These are phyloP conservation scores for Herpetotheres cachinnans DNA, from an alignment of 2,113 vertebrate genomes.

Conservation along the genomic window DNA sequence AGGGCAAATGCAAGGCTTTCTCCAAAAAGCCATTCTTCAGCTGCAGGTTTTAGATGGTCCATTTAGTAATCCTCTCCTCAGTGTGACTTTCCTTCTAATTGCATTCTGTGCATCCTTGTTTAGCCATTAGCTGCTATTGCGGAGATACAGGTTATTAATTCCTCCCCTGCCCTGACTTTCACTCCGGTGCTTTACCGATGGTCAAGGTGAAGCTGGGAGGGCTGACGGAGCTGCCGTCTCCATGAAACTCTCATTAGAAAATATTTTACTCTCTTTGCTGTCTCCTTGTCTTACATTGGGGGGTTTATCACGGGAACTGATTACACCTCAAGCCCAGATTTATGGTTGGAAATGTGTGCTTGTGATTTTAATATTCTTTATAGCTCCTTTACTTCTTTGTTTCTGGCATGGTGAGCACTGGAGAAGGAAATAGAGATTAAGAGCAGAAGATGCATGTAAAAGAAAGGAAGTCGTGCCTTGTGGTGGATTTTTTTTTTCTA, in stretches of 20 bases:
- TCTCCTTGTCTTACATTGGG: not conserved
- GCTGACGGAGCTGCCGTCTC: not conserved
- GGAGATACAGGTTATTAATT: constrained; percentile 40
- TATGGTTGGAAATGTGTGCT: not conserved
- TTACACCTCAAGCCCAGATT: not conserved
- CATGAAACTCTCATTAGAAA: not conserved
- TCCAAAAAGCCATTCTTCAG: not conserved
- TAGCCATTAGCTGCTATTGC: not conserved
- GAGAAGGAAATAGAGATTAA: not conserved
- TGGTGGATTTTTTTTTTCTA: not conserved
- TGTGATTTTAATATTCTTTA: not conserved
- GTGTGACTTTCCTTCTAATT: constrained; percentile 12
- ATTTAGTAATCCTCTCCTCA: not conserved
- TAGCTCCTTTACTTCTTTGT: not conserved
- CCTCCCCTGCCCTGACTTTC: constrained; percentile 7
- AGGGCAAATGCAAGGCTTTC: not conserved
- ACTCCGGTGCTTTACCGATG: rapidly evolving
- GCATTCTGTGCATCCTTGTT: not conserved
- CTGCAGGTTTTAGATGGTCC: not conserved
- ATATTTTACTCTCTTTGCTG: not conserved
- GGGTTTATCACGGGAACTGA: not conserved
- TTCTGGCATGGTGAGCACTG: not conserved
- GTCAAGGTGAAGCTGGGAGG: constrained; percentile 24
- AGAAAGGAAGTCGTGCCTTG: not conserved
- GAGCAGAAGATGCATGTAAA: not conserved